Percentiles rank a stretch among this genome's conserved stretches.
These are phyloP conservation scores for Panagrolaimus sp. DNA, from an alignment of 1,140 invertebrate species.

Conservation along the genomic window DNA sequence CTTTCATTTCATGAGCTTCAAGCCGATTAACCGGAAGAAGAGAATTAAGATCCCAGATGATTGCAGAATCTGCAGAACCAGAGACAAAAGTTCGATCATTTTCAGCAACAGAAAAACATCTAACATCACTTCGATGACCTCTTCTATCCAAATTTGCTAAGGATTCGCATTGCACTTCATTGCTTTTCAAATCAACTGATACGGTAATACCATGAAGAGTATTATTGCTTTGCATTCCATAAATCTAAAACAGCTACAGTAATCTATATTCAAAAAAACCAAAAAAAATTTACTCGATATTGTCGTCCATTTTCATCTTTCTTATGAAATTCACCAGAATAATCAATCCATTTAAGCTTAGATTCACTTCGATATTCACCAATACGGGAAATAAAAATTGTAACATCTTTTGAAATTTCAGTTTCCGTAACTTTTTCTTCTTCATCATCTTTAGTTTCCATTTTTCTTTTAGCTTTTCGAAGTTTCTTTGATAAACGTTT, in stretches of 20 bases:
- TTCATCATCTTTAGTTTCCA: slow-evolving; percentile 22
- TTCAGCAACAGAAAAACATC: slow-evolving; percentile 79
- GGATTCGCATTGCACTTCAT: slow-evolving; percentile 26
- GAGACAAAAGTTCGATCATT: slow-evolving; percentile 66
- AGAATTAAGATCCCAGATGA: slow-evolving; percentile 45
- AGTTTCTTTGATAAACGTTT: slow-evolving; percentile 59
- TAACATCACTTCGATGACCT: slow-evolving; percentile 82
- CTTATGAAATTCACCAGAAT: slow-evolving; percentile 28
- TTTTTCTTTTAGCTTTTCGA: slow-evolving; percentile 42
- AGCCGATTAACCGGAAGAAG: slow-evolving; percentile 41
- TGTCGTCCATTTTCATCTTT: slow-evolving; percentile 25
- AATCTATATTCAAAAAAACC: slow-evolving; percentile 19
- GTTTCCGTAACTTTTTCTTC: slow-evolving; percentile 21
- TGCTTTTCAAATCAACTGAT: slow-evolving; percentile 37
- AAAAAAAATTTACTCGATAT: slow-evolving; percentile 49
- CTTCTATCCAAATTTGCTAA: slow-evolving; percentile 60
- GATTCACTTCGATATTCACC: slow-evolving; percentile 40
- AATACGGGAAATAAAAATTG: slow-evolving; percentile 46
- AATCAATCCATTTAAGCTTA: slow-evolving; percentile 56
- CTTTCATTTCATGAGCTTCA: slow-evolving; percentile 38
- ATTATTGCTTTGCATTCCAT: slow-evolving; percentile 62
- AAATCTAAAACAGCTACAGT: slow-evolving; percentile 57
- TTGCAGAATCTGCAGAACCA: slow-evolving; percentile 43
- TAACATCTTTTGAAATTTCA: slow-evolving; percentile 53
- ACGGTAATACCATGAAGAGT: slow-evolving; percentile 56